phyloP scores from a whole-genome alignment of 1,140 invertebrate genomes.

The Lysiphlebus fabarum region DNA sequence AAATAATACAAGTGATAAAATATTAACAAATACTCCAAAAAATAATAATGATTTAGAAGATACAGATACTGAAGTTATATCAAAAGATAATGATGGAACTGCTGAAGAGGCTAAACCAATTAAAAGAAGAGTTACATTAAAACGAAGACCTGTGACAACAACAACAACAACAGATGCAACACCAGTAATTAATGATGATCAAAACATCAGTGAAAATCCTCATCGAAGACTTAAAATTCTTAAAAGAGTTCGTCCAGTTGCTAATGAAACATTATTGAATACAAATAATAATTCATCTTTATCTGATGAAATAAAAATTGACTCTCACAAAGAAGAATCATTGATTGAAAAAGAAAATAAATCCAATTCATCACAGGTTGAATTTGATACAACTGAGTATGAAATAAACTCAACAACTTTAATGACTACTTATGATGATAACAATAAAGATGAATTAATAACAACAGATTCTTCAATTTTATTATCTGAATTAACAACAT shows the following conservation, averaged over 20 bases:
- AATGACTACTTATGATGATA: slow-evolving; percentile 2
- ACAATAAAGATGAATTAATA: slow-evolving; percentile 17
- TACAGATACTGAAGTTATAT: neutral
- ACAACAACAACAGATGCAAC: slow-evolving; percentile 5
- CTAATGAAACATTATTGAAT: too few relatives aligned
- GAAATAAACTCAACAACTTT: slow-evolving; percentile 10
- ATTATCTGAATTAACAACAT: slow-evolving; percentile 14
- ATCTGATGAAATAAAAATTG: too few relatives aligned
- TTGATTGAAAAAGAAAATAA: too few relatives aligned
- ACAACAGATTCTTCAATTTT: neutral
- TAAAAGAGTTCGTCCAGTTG: slow-evolving; percentile 36
- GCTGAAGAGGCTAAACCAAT: slow-evolving; percentile 19
- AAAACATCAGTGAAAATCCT: too few relatives aligned
- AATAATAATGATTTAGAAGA: neutral
- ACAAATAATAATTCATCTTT: too few relatives aligned
- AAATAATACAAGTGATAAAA: slow-evolving; percentile 6
- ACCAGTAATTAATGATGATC: too few relatives aligned
- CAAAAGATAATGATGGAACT: neutral
- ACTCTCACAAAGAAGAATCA: too few relatives aligned
- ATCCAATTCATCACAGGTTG: too few relatives aligned
- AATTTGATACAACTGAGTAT: neutral
- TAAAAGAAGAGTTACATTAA: slow-evolving; percentile 35
- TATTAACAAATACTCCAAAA: neutral
- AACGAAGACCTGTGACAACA: slow-evolving; percentile 29
- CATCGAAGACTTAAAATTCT: slow-evolving; percentile 38